phyloP scores from a whole-genome alignment of 2,113 vertebrate genomes.

The Plectropomus leopardus region DNA sequence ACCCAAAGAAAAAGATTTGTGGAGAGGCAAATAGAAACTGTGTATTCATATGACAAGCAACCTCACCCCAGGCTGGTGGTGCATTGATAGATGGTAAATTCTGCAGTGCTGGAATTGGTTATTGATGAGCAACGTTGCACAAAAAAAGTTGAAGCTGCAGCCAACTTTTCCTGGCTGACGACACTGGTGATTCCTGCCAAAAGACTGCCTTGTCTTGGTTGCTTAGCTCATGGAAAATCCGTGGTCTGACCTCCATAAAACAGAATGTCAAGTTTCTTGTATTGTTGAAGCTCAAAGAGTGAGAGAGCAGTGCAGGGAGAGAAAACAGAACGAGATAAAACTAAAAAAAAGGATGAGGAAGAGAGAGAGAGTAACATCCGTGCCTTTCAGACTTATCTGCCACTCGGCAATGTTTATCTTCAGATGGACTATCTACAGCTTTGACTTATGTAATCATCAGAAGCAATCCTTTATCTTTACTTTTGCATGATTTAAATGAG shows the following conservation, averaged over 20 bases:
- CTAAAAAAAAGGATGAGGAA: background rate
- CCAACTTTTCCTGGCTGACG: constrained; percentile 60
- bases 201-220: constrained; percentile 26
- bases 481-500: background rate
- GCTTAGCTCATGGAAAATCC: constrained; percentile 69
- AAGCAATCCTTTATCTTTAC: background rate
- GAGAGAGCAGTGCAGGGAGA: background rate
- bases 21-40: background rate
- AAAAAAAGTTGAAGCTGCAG: constrained; percentile 54
- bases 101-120: constrained; percentile 50
- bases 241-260: constrained; percentile 24
- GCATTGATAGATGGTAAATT: constrained; percentile 46
- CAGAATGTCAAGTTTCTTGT: constrained; percentile 38
- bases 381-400: background rate
- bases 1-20: background rate
- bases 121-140: constrained; percentile 65
- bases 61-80: background rate
- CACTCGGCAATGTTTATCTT: background rate
- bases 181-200: constrained; percentile 51
- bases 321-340: background rate
- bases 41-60: background rate
- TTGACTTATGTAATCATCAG: background rate
- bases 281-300: constrained; percentile 17
- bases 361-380: background rate
- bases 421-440: background rate